Evolutionary conservation across 2,797 vertebrate genomes (phyloP), one percentile per base, ranked within the genome.

Genomic region (Galaxias olidus): DNA sequence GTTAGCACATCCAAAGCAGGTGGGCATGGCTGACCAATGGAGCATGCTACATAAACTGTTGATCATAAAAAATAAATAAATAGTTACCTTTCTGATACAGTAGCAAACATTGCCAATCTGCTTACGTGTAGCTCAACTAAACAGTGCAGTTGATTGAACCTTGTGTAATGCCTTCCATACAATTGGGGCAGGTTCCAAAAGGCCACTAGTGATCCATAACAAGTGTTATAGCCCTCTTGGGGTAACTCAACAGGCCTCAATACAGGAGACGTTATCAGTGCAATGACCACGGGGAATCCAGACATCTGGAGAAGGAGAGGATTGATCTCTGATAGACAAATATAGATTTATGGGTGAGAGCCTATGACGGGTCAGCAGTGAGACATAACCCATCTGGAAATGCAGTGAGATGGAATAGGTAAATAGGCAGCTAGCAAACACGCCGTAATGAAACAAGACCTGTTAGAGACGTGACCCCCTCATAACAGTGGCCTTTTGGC

Each of bases 341-440:
- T 41, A 8, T 46, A 17, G 4, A 11, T 43, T 20, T 45, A 49
- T 40, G n/a, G n/a, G n/a, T n/a, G n/a, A n/a, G n/a, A n/a, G 20
- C 42, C 20, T 6, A 43, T 64, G 7, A 52, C 18, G 18, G 18
- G 15, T 74, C 72, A 79, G 69, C 76, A 73, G 75, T 17, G 20
- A 12, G 15, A 65, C 20, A 64, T 71, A 76, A 17, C 43, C 15
- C 18, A 13, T 43, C 20, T 59, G n/a, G 41, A 10, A 42, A 53
- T 14, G 30, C 2, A 4, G 6, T 10, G 20, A 12, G 43, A 54
- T 59, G 17, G 30, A 53, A 64, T 43, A 1, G 49, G 68, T 50
- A 40, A 52, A 4, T 42, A 59, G 10, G 41, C 11, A 43, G 15
- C 41, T 46, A 7, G 1, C 12, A 11, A 44, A 40, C 14, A 42